Percentiles rank a stretch among this genome's conserved stretches.
Conservation (phyloP, 1,140 invertebrate species). For the Teleogryllus occipitalis region DNA sequence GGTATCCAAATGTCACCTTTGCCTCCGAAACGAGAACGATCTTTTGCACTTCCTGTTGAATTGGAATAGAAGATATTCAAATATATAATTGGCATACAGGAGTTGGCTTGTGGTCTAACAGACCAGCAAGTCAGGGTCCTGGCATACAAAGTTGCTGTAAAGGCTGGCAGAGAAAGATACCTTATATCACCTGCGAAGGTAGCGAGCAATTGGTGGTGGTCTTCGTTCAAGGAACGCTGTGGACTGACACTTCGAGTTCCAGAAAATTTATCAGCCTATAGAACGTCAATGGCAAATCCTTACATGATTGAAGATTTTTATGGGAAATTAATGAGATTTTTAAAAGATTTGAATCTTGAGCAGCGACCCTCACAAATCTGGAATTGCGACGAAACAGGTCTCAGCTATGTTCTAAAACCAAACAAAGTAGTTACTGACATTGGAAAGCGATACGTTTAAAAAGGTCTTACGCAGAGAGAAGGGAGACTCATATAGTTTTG, state of each 20-base stretch:
- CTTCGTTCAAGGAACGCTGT: not conserved
- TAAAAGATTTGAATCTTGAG: not conserved
- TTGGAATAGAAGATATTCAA: slow-evolving; percentile 2
- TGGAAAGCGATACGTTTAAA: slow-evolving; percentile 12
- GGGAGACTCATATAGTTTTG: not conserved
- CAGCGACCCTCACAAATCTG: not conserved
- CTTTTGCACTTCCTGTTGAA: slow-evolving; percentile 7
- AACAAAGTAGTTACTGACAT: slow-evolving; percentile 16
- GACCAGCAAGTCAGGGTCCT: not conserved
- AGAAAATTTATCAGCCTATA: slow-evolving; percentile 15
- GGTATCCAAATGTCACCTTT: too few relatives aligned
- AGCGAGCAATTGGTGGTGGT: slow-evolving; percentile 6
- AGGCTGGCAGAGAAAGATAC: not conserved
- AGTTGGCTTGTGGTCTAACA: not conserved
- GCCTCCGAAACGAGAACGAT: not conserved
- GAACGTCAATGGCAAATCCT: slow-evolving; percentile 13
- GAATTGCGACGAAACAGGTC: slow-evolving; percentile 16
- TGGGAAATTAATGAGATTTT: not conserved
- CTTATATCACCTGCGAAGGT: not conserved
- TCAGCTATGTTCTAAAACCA: slow-evolving; percentile 16
- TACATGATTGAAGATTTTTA: slow-evolving; percentile 12
- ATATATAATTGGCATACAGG: not conserved
- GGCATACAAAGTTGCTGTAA: not conserved
- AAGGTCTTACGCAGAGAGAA: slow-evolving; percentile 10
- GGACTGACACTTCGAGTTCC: slow-evolving; percentile 12